Evolutionary conservation across 2,888 invertebrate species (phyloP), one percentile per base, ranked within the genome.

Genomic region (Selenia dentaria): DNA sequence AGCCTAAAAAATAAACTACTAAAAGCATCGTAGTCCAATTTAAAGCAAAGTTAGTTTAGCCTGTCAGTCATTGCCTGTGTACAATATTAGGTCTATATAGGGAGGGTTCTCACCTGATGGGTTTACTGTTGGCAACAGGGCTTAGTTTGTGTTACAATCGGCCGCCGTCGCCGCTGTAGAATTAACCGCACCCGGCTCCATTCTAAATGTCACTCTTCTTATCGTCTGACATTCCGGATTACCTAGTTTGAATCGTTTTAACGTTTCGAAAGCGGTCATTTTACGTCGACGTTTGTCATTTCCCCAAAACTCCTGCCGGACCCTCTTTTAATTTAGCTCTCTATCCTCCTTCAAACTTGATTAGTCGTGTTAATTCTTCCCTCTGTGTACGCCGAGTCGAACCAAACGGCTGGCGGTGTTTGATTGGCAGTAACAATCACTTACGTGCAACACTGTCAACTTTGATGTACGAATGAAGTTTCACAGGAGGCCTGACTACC

Each of bases 131-230:
- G 81, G 82, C 83, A 83, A 79, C 80, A 76, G 80, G 57, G 81
- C 81, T 90, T 88, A 87, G 81, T 82, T 72, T 63, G 63, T 83
- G 87, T 88, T 88, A 89, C 84, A 87, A 86, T 80, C 76, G 81
- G 79, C 70, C 80, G 71, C 72, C 73, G 73, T 75, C 73, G 74
- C 76, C 35, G 63, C 80, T 83, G 79, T 82, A 81, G 87, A 87
- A 88, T 90, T 88, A 89, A 86, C 86, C 81, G 70, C 76, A 73
- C 75, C 66, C 67, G 68, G 75, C 64, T n/a, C 70, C 73, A 80
- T 81, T 86, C 81, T 74, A 84, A 89, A 85, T 85, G 90, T 89
- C 90, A 89, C 86, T 89, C 84, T 88, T 90, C 89, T 89, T 88
- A 90, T 85, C 81, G 67, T 86, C 80, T 83, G 90, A 89, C 90